Evolutionary conservation across 92 coral and sea anemone genomes (phyloP).

Genomic region (Palythoa grandiflora): DNA sequence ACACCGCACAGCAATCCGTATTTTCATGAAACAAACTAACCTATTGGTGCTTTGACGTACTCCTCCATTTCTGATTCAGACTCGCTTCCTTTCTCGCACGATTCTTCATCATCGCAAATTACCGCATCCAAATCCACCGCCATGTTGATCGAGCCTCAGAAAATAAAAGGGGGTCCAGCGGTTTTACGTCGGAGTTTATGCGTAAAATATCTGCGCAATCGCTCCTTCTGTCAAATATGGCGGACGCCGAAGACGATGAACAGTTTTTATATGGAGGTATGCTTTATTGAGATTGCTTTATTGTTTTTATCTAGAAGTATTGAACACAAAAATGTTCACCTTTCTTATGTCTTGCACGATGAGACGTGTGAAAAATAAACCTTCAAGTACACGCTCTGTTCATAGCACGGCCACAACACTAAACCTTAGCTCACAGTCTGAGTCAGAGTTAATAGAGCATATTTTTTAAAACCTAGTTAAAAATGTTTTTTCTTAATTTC

Average conservation of each 20-base stretch:
- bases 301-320: neutral
- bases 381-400: too few relatives aligned
- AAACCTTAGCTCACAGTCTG: too few relatives aligned
- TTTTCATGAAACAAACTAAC: constrained; percentile 54
- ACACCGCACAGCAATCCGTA: neutral
- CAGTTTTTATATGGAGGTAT: constrained; percentile 88
- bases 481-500: too few relatives aligned
- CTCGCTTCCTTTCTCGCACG: constrained; percentile 80
- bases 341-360: neutral
- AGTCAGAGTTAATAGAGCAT: too few relatives aligned
- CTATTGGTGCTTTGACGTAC: constrained; percentile 95
- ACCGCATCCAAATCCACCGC: constrained; percentile 72
- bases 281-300: too few relatives aligned
- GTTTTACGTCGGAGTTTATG: constrained; percentile 7
- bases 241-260: constrained; percentile 98
- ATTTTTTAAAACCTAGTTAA: too few relatives aligned
- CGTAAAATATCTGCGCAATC: constrained; percentile 29
- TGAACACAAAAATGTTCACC: neutral
- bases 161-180: constrained; percentile 37
- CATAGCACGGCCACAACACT: too few relatives aligned
- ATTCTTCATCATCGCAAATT: constrained; percentile 75
- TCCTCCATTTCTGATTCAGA: constrained; percentile 79
- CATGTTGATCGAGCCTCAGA: constrained; percentile 74
- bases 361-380: too few relatives aligned
- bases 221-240: constrained; percentile 88